A percentile compares a stretch with the other conserved stretches of the same genome.
Evolutionary conservation across 2,113 vertebrate species (phyloP).

Genomic region (Tapirus terrestris): DNA sequence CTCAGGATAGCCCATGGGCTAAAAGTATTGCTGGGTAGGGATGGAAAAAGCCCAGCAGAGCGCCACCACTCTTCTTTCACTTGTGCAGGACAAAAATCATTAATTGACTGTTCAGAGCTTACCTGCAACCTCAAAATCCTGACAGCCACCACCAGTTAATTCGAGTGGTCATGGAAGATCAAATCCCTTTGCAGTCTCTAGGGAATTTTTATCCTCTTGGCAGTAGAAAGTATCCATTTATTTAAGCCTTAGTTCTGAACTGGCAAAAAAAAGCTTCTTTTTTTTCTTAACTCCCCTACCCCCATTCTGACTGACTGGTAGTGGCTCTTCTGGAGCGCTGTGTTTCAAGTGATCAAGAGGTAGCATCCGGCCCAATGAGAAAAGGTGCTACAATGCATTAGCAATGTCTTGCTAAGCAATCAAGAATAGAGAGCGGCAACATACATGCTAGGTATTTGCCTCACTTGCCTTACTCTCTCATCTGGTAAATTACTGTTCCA

Average conservation of each 20-base stretch:
- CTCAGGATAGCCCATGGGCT: neutral
- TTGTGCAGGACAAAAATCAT: neutral
- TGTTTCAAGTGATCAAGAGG: neutral
- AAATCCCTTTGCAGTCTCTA: neutral
- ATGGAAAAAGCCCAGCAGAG: neutral
- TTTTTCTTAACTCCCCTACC: neutral
- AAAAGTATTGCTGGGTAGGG: neutral
- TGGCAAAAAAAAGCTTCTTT: neutral
- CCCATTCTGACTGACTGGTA: neutral
- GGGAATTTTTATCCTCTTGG: neutral
- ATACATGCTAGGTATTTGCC: neutral
- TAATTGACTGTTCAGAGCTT: neutral
- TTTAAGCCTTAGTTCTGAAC: neutral
- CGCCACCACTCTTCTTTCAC: neutral
- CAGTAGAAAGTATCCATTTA: neutral
- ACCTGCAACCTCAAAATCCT: neutral
- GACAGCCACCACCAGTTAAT: neutral
- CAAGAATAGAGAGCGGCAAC: neutral
- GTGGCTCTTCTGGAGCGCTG: neutral
- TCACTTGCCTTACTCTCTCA: neutral
- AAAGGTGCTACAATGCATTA: neutral
- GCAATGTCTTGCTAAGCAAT: neutral
- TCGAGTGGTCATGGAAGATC: neutral
- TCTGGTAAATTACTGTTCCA: slow-evolving; percentile 37
- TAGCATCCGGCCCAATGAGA: neutral